phyloP scores from a whole-genome alignment of 2,888 invertebrate genomes.

The Argynnis bischoffii region DNA sequence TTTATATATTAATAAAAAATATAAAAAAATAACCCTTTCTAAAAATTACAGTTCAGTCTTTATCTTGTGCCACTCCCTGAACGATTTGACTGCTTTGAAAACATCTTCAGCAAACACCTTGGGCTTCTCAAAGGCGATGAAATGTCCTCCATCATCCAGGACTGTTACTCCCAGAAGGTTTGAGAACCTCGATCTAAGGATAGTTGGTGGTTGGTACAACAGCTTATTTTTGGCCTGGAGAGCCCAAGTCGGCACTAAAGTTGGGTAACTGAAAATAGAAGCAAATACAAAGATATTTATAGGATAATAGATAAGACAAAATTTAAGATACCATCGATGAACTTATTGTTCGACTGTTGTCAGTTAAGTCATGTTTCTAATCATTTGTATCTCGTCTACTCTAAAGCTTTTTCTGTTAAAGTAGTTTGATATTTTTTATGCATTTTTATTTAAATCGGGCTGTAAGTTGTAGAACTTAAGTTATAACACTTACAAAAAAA shows the following conservation, averaged over 20 bases:
- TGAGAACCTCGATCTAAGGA: constrained; percentile 78
- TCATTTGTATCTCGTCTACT: too few species aligned
- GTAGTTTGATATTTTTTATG: too few species aligned
- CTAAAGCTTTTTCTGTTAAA: too few species aligned
- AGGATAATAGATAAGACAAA: neutral
- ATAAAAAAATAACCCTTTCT: neutral
- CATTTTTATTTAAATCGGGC: too few species aligned
- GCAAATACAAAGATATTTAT: neutral
- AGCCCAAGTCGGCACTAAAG: constrained; percentile 85
- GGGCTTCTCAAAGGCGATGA: constrained; percentile 89
- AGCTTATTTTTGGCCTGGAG: constrained; percentile 87
- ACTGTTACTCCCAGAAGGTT: constrained; percentile 85
- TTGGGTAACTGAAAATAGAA: constrained; percentile 50
- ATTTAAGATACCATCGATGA: too few species aligned
- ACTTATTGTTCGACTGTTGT: too few species aligned
- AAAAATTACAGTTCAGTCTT: constrained; percentile 32
- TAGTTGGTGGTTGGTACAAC: constrained; percentile 74
- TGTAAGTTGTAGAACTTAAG: too few species aligned
- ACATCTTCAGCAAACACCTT: constrained; percentile 85
- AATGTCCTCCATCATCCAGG: constrained; percentile 88
- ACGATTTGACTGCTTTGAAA: constrained; percentile 45
- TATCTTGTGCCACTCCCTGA: constrained; percentile 39
- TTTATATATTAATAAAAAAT: neutral
- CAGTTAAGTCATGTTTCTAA: too few species aligned
- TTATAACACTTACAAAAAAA: too few species aligned